A percentile compares a stretch with the other conserved stretches of the same genome.
These are phyloP conservation scores for Aselliscus stoliczkanus DNA, from an alignment of 2,797 vertebrate species.

Conservation along the genomic window DNA sequence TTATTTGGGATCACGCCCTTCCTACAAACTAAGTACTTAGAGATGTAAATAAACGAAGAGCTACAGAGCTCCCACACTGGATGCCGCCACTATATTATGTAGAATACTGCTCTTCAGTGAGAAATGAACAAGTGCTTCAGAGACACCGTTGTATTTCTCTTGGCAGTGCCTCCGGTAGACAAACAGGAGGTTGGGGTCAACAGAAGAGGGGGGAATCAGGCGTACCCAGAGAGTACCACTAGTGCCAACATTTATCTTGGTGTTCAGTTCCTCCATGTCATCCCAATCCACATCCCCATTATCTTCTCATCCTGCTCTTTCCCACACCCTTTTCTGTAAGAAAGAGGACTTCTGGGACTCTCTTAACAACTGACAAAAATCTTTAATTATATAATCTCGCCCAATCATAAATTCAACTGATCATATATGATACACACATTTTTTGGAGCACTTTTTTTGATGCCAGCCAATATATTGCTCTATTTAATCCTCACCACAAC, in stretches of 20 bases:
- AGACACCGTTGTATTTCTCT: conserved; percentile 20
- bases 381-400: not conserved
- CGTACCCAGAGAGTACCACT: not conserved
- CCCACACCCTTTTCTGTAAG: not conserved
- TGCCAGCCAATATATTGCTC: not conserved
- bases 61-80: not conserved
- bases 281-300: not conserved
- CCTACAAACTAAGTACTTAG: conserved; percentile 42
- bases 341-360: not conserved
- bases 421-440: not conserved
- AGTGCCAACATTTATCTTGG: not conserved
- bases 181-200: conserved; percentile 21
- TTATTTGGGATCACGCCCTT: conserved; percentile 13
- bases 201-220: not conserved
- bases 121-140: conserved; percentile 5
- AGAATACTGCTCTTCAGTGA: conserved; percentile 9
- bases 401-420: conserved; percentile 8
- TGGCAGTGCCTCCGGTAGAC: not conserved
- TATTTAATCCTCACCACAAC: not conserved
- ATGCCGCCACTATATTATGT: not conserved
- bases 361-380: conserved; percentile 20
- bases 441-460: not conserved
- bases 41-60: conserved; percentile 1
- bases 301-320: conserved; percentile 1
- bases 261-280: not conserved